phyloP scores from a whole-genome alignment of 2,113 vertebrate genomes.

The Scatophagus argus region DNA sequence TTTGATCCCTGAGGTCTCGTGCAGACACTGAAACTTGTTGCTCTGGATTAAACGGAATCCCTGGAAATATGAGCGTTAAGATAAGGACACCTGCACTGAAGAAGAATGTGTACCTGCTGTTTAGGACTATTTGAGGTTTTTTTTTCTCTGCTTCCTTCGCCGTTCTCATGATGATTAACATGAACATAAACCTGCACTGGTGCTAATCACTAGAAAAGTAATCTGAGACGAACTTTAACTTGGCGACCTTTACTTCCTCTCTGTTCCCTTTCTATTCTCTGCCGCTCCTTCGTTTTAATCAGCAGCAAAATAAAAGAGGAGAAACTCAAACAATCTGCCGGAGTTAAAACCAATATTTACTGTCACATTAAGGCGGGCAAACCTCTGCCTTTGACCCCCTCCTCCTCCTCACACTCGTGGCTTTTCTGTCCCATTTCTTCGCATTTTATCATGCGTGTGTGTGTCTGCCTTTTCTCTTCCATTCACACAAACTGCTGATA shows the following conservation, averaged over 20 bases:
- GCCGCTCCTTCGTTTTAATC: constrained; percentile 23
- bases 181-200: neutral
- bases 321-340: constrained; percentile 74
- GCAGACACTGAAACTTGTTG: neutral
- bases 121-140: neutral
- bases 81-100: neutral
- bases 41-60: neutral
- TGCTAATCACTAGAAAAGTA: neutral
- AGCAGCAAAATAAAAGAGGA: constrained; percentile 53
- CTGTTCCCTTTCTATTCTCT: neutral
- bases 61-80: neutral
- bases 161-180: neutral
- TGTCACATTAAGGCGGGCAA: constrained; percentile 70
- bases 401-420: neutral
- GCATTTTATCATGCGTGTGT: neutral
- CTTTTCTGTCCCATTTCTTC: neutral
- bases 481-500: constrained; percentile 26
- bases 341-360: constrained; percentile 80
- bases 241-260: constrained; percentile 15
- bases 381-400: constrained; percentile 52
- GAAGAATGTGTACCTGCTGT: neutral
- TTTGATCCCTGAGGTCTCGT: constrained; percentile 4
- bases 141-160: neutral
- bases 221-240: neutral
- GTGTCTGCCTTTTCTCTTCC: constrained; percentile 9